phyloP scores from a whole-genome alignment of 1,140 invertebrate species.

The Acyrthosiphon pisum region DNA sequence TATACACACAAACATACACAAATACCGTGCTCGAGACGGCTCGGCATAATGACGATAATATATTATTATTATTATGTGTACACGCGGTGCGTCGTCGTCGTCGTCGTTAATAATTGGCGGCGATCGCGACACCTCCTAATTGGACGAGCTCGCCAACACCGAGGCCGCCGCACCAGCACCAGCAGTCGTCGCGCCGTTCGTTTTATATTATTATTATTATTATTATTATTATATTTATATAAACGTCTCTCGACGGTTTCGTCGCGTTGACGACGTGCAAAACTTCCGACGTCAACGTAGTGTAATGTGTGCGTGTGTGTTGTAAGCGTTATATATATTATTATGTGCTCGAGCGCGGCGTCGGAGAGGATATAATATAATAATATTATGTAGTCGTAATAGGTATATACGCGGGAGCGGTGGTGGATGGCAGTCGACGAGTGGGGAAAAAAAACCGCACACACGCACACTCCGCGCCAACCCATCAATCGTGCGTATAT shows the following conservation, averaged over 20 bases:
- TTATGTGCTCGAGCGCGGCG: too few relatives aligned
- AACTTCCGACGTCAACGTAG: conserved; percentile 39
- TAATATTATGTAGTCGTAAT: background rate
- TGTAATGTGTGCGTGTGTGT: too few relatives aligned
- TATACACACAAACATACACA: background rate
- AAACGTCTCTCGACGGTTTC: conserved; percentile 31
- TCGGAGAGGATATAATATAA: background rate
- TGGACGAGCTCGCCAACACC: conserved; percentile 46
- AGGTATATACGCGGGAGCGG: background rate
- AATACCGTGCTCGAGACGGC: background rate
- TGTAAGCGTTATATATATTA: background rate
- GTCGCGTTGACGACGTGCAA: conserved; percentile 48
- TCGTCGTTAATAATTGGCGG: conserved; percentile 34
- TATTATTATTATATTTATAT: background rate
- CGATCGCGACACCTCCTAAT: conserved; percentile 36
- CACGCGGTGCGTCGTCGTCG: conserved; percentile 6
- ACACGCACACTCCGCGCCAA: background rate
- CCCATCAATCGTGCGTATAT: background rate
- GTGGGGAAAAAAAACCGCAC: background rate
- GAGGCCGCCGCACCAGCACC: background rate
- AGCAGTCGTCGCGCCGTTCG: background rate
- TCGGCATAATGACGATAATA: conserved; percentile 2
- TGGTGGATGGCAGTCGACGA: background rate
- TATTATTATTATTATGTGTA: background rate
- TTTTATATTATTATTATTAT: conserved; percentile 5